These are phyloP conservation scores for Chanos chanos DNA, from an alignment of 2,797 vertebrate species.

Conservation along the genomic window DNA sequence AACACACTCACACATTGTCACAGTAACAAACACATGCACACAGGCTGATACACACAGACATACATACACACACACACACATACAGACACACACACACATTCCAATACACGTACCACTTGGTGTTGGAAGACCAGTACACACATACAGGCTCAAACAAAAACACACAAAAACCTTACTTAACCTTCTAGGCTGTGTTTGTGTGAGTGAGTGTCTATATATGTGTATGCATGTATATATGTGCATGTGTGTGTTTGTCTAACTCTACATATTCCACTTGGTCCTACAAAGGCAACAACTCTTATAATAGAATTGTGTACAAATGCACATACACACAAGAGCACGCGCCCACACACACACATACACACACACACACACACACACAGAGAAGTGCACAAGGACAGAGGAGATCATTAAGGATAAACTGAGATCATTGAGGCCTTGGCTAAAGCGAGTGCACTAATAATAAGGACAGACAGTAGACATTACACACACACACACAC, in stretches of 20 bases:
- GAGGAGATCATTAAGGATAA: slow-evolving; percentile 1
- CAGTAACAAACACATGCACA: background rate
- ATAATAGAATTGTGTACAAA: background rate
- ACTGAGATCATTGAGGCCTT: slow-evolving; percentile 18
- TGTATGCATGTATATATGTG: too few species aligned
- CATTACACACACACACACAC: too few species aligned
- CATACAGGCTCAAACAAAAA: slow-evolving; percentile 2
- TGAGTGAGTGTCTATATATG: too few species aligned
- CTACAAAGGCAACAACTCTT: too few species aligned
- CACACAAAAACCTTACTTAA: too few species aligned
- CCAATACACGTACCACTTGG: slow-evolving; percentile 26
- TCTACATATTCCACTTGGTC: too few species aligned
- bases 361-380: slow-evolving; percentile 2
- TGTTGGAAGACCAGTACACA: background rate
- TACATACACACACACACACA: background rate
- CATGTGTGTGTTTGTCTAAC: too few species aligned
- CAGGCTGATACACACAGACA: background rate
- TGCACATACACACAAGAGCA: slow-evolving; percentile 15
- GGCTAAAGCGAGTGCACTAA: too few species aligned
- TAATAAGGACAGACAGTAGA: too few species aligned
- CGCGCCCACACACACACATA: slow-evolving; percentile 9
- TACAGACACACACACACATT: slow-evolving; percentile 20
- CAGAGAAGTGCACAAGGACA: background rate
- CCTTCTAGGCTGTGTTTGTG: too few species aligned
- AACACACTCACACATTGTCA: background rate